Evolutionary conservation across 2,888 invertebrate genomes (phyloP), one percentile per base, ranked within the genome.

Genomic region (Himalopsyche kuldschensis): DNA sequence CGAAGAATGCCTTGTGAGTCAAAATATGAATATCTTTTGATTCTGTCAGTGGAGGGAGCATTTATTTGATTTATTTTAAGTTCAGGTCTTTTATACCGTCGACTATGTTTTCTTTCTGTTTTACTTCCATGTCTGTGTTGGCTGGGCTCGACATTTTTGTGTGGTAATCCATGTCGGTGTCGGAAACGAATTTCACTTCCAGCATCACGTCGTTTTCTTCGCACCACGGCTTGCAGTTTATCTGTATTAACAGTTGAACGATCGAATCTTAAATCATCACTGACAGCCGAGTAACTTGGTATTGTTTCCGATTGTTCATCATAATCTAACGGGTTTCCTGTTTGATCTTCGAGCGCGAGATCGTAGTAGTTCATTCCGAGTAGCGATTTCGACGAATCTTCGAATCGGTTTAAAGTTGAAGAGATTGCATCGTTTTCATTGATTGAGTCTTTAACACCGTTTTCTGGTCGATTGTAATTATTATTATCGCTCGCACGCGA

Each of bases 1-100:
- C 82, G 85, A n/a, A 87, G 35, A n/a, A 83, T 82, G 17, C 87
- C 87, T 35, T 86, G 85, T 30, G 82, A 84, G 48, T 86, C 87
- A 35, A 86, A 55, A 76, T 86, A 87, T 10, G 86, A 85, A 79
- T 85, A 87, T 63, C 87, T 82, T 79, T 87, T 87, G n/a, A 82
- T 78, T 31, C 87, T 84, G 46, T 86, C 84, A 20, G 20, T 55
- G 5, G 55, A 24, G 20, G 0, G 20, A 1, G 55, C 15, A 55
- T 24, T 55, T 20, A 20, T 55, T 55, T 5, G 20, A 10, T 20
- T 55, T 1, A 55, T 20, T 55, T 55, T 55, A 8, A 55, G n/a
- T 55, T 55, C 55, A 55, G 55, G 55, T 24, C 20, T 55, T 55
- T 6, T n/a, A 20, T 5, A 20, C 8, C 5, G 20, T 6, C 24